These are phyloP conservation scores for Helogale parvula DNA, from an alignment of 2,113 vertebrate genomes.

Conservation along the genomic window DNA sequence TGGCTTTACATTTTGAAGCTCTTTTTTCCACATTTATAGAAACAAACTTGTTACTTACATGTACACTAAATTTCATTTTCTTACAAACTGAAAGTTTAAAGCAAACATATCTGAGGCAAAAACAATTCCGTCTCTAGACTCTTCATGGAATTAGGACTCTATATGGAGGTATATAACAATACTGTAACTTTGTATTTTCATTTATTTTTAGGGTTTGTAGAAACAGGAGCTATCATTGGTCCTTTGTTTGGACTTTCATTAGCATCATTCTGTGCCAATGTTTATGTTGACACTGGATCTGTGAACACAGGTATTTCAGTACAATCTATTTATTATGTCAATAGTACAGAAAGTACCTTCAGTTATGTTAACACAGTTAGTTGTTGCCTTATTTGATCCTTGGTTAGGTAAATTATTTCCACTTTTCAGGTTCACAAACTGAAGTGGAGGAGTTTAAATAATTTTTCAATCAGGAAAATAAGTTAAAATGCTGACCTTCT, in stretches of 20 bases:
- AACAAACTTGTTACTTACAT: background rate
- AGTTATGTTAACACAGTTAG: background rate
- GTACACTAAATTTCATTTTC: background rate
- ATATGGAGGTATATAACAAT: background rate
- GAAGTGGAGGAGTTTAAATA: background rate
- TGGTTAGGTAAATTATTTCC: background rate
- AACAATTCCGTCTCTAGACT: background rate
- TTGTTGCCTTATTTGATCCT: background rate
- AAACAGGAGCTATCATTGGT: conserved; percentile 91
- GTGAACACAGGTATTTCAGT: conserved; percentile 90
- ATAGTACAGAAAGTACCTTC: background rate
- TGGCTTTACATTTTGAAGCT: background rate
- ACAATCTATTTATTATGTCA: background rate
- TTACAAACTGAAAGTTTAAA: background rate
- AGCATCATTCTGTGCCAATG: conserved; percentile 91
- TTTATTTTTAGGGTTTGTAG: conserved; percentile 88
- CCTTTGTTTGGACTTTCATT: conserved; percentile 93
- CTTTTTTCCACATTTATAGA: background rate
- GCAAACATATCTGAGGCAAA: background rate
- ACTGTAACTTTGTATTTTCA: background rate
- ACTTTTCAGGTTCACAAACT: background rate
- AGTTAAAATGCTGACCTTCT: background rate
- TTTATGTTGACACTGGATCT: conserved; percentile 94
- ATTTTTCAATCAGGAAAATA: background rate
- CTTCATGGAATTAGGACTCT: background rate